A percentile compares a stretch with the other conserved stretches of the same genome.
These are phyloP conservation scores for Gryllus bimaculatus DNA, from an alignment of 1,140 invertebrate species.

Conservation along the genomic window DNA sequence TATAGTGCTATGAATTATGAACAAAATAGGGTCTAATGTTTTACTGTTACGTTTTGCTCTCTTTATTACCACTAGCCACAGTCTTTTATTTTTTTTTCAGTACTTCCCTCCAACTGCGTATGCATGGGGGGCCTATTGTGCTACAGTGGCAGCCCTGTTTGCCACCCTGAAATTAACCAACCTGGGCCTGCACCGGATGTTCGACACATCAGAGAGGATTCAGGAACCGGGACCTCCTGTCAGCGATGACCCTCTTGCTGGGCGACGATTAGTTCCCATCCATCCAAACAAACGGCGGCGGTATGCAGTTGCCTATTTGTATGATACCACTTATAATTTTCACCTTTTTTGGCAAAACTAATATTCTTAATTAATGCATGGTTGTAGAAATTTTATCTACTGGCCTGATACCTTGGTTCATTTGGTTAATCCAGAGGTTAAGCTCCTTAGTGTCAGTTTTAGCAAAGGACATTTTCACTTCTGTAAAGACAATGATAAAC, in stretches of 20 bases:
- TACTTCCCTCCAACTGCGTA: conserved; percentile 75
- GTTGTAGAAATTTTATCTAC: background rate
- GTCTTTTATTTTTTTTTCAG: conserved; percentile 54
- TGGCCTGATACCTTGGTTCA: background rate
- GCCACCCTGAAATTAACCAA: conserved; percentile 79
- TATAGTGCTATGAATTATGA: too few relatives aligned
- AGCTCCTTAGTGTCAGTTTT: too few relatives aligned
- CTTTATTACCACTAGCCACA: too few relatives aligned
- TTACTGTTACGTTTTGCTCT: too few relatives aligned
- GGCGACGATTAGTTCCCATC: background rate
- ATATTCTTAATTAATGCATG: background rate
- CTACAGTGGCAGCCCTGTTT: conserved; percentile 70
- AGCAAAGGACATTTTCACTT: too few relatives aligned
- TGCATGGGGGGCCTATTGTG: conserved; percentile 82
- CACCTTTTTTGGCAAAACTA: conserved; percentile 15
- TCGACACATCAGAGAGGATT: conserved; percentile 87
- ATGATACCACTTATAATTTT: background rate
- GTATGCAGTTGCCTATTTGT: background rate
- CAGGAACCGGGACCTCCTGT: conserved; percentile 27
- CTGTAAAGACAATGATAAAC: too few relatives aligned
- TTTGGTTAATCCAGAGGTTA: too few relatives aligned
- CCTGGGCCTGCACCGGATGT: conserved; percentile 85
- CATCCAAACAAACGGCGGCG: background rate
- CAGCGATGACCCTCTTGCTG: background rate
- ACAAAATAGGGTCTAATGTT: too few relatives aligned